phyloP scores from a whole-genome alignment of 2,888 invertebrate species.

The Trachelus troglodyta region DNA sequence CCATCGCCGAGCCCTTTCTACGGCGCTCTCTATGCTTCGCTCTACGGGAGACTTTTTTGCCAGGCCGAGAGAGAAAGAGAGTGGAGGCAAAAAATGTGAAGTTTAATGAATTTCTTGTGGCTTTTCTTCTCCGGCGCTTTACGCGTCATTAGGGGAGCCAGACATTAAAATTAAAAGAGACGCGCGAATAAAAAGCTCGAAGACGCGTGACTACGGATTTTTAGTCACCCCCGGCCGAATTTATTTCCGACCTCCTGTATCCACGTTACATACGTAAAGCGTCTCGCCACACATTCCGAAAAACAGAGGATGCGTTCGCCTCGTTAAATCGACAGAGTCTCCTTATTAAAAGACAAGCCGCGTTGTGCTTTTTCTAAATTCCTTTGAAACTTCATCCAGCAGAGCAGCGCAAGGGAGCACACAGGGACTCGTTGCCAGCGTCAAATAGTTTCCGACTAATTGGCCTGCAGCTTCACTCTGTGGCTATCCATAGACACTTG shows the following conservation, averaged over 20 bases:
- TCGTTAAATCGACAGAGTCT: background rate
- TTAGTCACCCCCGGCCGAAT: constrained; percentile 28
- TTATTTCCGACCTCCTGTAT: constrained; percentile 29
- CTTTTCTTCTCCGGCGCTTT: background rate
- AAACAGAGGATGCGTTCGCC: background rate
- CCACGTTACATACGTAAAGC: background rate
- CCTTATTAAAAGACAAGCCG: background rate
- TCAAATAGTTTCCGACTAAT: background rate
- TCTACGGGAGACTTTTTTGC: background rate
- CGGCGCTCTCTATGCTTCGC: background rate
- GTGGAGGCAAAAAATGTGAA: background rate
- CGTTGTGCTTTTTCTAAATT: background rate
- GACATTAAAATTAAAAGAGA: constrained; percentile 35
- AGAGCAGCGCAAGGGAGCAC: background rate
- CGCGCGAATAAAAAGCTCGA: constrained; percentile 10
- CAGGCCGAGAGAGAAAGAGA: background rate
- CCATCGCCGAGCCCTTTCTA: background rate
- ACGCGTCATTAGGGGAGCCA: constrained; percentile 39
- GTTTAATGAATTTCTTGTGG: constrained; percentile 41
- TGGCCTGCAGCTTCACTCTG: background rate
- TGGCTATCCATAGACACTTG: background rate
- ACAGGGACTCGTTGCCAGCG: background rate
- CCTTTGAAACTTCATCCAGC: background rate
- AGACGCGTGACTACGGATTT: constrained; percentile 6
- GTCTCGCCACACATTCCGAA: background rate